phyloP scores from a whole-genome alignment of 2,113 vertebrate species.

The Promerops cafer region DNA sequence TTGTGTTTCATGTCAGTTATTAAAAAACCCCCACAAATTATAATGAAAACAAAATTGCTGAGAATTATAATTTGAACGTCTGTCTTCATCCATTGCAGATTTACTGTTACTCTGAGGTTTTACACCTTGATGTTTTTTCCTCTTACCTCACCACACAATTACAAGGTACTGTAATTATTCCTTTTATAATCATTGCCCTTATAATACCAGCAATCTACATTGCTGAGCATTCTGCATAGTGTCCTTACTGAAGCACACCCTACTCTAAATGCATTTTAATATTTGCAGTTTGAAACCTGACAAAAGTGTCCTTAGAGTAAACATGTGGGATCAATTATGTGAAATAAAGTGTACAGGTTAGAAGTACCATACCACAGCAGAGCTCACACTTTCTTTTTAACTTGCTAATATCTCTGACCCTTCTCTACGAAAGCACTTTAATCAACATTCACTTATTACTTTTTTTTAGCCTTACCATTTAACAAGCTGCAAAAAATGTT shows the following conservation, averaged over 20 bases:
- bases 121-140: constrained; percentile 10
- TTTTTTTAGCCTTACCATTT: constrained; percentile 82
- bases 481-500: constrained; percentile 84
- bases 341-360: constrained; percentile 59
- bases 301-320: background rate
- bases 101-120: constrained; percentile 33
- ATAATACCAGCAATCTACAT: constrained; percentile 42
- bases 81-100: constrained; percentile 63
- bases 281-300: constrained; percentile 46
- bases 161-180: constrained; percentile 25
- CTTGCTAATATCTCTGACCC: constrained; percentile 91
- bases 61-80: constrained; percentile 71
- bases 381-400: constrained; percentile 82
- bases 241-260: background rate
- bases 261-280: constrained; percentile 28
- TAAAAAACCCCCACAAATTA: constrained; percentile 56
- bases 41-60: constrained; percentile 70
- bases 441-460: constrained; percentile 81
- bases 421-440: constrained; percentile 86
- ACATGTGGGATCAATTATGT: constrained; percentile 78
- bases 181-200: background rate
- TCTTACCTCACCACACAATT: constrained; percentile 24
- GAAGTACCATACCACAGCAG: constrained; percentile 70
- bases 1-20: constrained; percentile 60
- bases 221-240: constrained; percentile 27